These are phyloP conservation scores for Meloidogyne floridensis DNA, from an alignment of 1,140 invertebrate species.

Conservation along the genomic window DNA sequence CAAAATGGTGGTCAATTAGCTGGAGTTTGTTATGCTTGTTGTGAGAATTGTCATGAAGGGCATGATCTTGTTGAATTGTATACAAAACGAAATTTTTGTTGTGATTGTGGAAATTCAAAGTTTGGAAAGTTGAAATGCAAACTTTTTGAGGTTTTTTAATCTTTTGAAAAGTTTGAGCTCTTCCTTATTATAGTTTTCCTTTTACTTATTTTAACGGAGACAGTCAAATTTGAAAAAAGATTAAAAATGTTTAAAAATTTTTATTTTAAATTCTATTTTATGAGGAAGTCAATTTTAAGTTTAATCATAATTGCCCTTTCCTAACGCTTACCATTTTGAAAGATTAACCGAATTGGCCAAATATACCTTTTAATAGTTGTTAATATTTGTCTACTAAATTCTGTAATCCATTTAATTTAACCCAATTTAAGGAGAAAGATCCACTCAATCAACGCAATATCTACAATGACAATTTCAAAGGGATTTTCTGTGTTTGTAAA, in stretches of 20 bases:
- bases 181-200: background rate
- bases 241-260: too few species aligned
- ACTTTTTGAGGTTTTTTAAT: conserved; percentile 72
- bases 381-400: too few species aligned
- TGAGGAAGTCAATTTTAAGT: too few species aligned
- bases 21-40: conserved; percentile 87
- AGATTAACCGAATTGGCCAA: too few species aligned
- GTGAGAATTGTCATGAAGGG: conserved; percentile 88
- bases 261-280: too few species aligned
- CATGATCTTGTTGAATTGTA: conserved; percentile 95
- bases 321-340: too few species aligned
- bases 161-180: background rate
- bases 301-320: too few species aligned
- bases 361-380: too few species aligned
- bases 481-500: conserved; percentile 87
- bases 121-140: conserved; percentile 75
- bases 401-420: background rate
- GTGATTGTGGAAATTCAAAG: conserved; percentile 92
- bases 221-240: background rate
- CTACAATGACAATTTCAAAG: conserved; percentile 94
- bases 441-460: conserved; percentile 76
- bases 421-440: conserved; percentile 69
- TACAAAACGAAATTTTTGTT: conserved; percentile 90
- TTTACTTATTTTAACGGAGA: background rate
- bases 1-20: conserved; percentile 72